These are phyloP conservation scores for Meloidogyne exigua DNA, from an alignment of 1,140 invertebrate genomes.

Conservation along the genomic window DNA sequence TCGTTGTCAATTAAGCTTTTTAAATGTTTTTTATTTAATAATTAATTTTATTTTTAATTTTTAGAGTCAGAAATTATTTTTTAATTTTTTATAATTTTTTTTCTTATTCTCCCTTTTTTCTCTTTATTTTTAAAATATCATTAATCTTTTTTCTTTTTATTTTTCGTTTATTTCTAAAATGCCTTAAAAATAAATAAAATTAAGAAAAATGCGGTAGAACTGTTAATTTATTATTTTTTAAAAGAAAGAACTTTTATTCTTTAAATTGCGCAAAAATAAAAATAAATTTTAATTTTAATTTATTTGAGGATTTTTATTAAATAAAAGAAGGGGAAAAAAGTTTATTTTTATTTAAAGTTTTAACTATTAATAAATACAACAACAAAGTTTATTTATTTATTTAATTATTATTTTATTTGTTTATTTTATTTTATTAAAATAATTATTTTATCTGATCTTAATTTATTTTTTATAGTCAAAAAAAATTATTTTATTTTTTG, in stretches of 20 bases:
- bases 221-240: background rate
- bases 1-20: too few species aligned
- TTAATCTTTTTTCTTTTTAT: background rate
- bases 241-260: too few species aligned
- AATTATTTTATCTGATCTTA: background rate
- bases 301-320: too few species aligned
- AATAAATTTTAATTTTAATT: too few species aligned
- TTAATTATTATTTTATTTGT: background rate
- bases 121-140: background rate
- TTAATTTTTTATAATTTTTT: background rate
- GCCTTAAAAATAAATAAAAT: background rate
- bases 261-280: too few species aligned
- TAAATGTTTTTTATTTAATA: too few species aligned
- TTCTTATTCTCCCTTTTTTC: too few species aligned
- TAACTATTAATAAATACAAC: too few species aligned
- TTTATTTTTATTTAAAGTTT: too few species aligned
- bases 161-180: background rate
- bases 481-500: too few species aligned
- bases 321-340: too few species aligned
- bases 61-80: background rate
- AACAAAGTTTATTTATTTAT: too few species aligned
- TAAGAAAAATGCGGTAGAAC: background rate
- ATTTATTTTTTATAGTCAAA: background rate
- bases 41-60: background rate
- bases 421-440: background rate